Evolutionary conservation across 2,888 invertebrate species (phyloP), one percentile per base, ranked within the genome.

Genomic region (Plemyria rubiginata): DNA sequence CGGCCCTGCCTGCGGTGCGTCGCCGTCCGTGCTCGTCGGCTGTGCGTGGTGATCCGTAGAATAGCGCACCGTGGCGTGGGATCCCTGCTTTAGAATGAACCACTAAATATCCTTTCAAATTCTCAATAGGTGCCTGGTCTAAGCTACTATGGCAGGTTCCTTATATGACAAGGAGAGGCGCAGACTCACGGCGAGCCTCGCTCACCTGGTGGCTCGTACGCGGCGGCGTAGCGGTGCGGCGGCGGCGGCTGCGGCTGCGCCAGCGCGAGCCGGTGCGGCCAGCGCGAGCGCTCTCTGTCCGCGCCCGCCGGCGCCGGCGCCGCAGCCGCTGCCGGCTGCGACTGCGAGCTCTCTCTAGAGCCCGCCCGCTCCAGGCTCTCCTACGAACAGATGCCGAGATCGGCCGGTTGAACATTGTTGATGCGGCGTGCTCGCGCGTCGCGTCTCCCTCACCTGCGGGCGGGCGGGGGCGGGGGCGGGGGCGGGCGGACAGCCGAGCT

Each of bases 401-500:
- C n/a, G n/a, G 3, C 22, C 22, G 22, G 22, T 22, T 22, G 22
- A 22, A 22, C 22, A 22, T 22, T n/a, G n/a, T n/a, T n/a, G n/a
- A n/a, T n/a, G n/a, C 36, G 8, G 36, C 36, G 36, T 29, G 36
- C 36, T 36, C 62, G 54, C 43, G 70, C n/a, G n/a, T n/a, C n/a
- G n/a, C n/a, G n/a, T n/a, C n/a, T n/a, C n/a, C n/a, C n/a, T n/a
- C n/a, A n/a, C n/a, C n/a, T n/a, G 58, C 43, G 65, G 32, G 68
- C 77, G 51, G 70, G 60, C 56, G 53, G 53, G 66, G 48, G 67
- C 4, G 59, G 62, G 70, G 45, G 38, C 60, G 51, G 41, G 62
- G 64, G 71, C 65, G 43, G 90, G 86, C 3, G 96, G 96, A 81
- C 97, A 97, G 65, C 94, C 95, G 67, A 98, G 94, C 88, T 97